A percentile compares a stretch with the other conserved stretches of the same genome.
phyloP scores from a whole-genome alignment of 2,888 invertebrate species.

The Drosophila pegasa region DNA sequence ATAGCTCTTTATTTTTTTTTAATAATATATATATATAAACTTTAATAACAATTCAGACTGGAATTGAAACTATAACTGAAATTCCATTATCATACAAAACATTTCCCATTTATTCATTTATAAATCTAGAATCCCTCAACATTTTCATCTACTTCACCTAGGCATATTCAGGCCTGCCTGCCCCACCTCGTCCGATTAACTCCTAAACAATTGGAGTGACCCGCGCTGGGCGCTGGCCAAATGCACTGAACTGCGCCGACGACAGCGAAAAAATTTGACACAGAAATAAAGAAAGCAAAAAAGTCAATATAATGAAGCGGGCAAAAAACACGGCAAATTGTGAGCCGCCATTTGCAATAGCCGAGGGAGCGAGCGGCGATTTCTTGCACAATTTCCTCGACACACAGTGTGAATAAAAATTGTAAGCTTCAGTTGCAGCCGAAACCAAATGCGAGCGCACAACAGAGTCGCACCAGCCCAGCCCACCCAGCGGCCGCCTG shows the following conservation, averaged over 20 bases:
- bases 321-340: background rate
- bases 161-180: too few species aligned
- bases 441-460: conserved; percentile 33
- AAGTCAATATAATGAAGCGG: conserved; percentile 13
- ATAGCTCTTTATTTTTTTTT: too few species aligned
- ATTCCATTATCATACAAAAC: too few species aligned
- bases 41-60: too few species aligned
- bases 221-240: conserved; percentile 16
- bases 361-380: too few species aligned
- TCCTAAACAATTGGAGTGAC: background rate
- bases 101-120: too few species aligned
- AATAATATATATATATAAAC: too few species aligned
- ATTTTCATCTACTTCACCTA: too few species aligned
- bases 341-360: conserved; percentile 51
- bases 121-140: too few species aligned
- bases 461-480: conserved; percentile 19
- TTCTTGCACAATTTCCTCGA: conserved; percentile 73
- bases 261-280: conserved; percentile 28
- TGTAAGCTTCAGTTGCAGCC: conserved; percentile 65
- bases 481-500: background rate
- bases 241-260: conserved; percentile 40
- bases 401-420: conserved; percentile 70
- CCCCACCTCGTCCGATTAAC: background rate
- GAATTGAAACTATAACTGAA: too few species aligned
- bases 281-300: conserved; percentile 38